phyloP scores from a whole-genome alignment of 2,113 vertebrate species.

The Cryptotis parvus region DNA sequence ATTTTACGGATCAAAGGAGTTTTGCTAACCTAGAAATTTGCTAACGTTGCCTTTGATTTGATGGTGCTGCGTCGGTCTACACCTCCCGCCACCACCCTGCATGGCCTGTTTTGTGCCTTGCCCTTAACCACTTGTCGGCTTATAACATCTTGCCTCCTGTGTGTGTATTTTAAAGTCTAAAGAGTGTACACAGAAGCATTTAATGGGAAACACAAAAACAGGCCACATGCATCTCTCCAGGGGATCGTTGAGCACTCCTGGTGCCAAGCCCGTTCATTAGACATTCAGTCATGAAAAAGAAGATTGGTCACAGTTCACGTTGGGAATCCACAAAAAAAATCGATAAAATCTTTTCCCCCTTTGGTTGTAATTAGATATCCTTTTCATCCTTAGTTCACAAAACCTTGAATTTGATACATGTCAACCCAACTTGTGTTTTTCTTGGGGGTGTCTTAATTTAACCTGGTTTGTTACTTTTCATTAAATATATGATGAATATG shows the following conservation, averaged over 20 bases:
- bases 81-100: neutral
- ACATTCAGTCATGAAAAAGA: neutral
- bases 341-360: neutral
- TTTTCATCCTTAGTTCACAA: neutral
- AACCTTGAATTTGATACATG: neutral
- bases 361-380: neutral
- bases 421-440: neutral
- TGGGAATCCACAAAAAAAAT: neutral
- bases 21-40: neutral
- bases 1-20: neutral
- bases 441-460: neutral
- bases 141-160: neutral
- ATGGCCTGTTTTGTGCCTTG: rapidly evolving
- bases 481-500: too few species aligned
- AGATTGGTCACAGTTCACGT: neutral
- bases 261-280: neutral
- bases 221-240: neutral
- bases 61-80: neutral
- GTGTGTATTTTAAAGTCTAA: neutral
- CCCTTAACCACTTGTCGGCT: neutral
- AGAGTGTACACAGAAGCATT: neutral
- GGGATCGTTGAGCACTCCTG: too few species aligned
- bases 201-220: neutral
- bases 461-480: neutral
- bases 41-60: neutral